These are phyloP conservation scores for Scotopteryx bipunctaria DNA, from an alignment of 2,888 invertebrate species.

Conservation along the genomic window DNA sequence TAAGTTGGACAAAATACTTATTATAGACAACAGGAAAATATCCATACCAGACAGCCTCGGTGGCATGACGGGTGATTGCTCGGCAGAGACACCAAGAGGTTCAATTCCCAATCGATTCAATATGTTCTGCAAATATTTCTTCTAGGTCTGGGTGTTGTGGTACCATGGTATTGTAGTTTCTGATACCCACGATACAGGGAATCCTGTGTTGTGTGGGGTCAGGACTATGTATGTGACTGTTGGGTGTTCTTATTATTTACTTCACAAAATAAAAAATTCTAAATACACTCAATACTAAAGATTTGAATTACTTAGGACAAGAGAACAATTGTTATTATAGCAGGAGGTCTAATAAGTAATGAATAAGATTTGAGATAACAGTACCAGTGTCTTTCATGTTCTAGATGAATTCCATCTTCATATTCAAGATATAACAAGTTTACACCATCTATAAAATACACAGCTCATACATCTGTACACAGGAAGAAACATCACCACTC, in stretches of 20 bases:
- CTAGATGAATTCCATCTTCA: constrained; percentile 51
- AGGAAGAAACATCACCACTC: constrained; percentile 91
- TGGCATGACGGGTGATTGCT: too few species aligned
- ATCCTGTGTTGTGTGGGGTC: too few species aligned
- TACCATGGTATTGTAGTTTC: too few species aligned
- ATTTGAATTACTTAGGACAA: neutral
- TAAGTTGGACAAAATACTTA: constrained; percentile 3
- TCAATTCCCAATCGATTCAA: too few species aligned
- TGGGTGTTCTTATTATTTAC: too few species aligned
- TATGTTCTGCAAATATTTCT: too few species aligned
- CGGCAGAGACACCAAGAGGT: too few species aligned
- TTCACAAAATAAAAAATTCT: constrained; percentile 10
- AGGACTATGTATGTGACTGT: too few species aligned
- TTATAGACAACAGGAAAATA: constrained; percentile 7
- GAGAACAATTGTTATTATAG: neutral
- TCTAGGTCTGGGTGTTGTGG: too few species aligned
- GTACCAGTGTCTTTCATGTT: constrained; percentile 47
- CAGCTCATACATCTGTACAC: constrained; percentile 51
- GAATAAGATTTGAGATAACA: constrained; percentile 45
- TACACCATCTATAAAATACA: constrained; percentile 66
- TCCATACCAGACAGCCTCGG: too few species aligned
- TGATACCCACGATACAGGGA: too few species aligned
- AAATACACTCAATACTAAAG: constrained; percentile 25
- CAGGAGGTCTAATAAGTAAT: constrained; percentile 12
- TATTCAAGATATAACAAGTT: constrained; percentile 58